Evolutionary conservation across 2,113 vertebrate genomes (phyloP).

Genomic region (Pseudorhombus dupliciocellatus): DNA sequence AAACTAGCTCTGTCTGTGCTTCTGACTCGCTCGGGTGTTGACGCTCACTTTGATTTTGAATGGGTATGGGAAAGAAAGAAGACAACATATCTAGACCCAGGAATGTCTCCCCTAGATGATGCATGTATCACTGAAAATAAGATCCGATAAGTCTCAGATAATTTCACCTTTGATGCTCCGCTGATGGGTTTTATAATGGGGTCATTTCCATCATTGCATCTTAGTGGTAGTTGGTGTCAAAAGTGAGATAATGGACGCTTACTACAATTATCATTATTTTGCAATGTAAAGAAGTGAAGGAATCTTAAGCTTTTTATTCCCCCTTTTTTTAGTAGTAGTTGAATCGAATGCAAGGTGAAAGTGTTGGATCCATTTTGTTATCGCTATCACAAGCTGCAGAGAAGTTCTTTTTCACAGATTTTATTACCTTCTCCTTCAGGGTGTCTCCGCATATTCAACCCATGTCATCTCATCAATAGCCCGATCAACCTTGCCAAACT

Average conservation of each 20-base stretch:
- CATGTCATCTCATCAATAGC: conserved; percentile 34
- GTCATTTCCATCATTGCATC: conserved; percentile 13
- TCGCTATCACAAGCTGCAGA: background rate
- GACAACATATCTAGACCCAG: conserved; percentile 6
- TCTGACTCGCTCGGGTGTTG: conserved; percentile 11
- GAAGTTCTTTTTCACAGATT: background rate
- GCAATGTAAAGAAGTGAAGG: no score
- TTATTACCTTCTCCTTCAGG: background rate
- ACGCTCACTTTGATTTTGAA: conserved; percentile 22
- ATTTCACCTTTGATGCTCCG: conserved; percentile 23
- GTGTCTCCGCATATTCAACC: conserved; percentile 12
- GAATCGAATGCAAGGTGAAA: background rate
- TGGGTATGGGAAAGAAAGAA: conserved; percentile 7
- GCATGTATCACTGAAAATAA: conserved; percentile 18
- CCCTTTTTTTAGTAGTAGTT: no score
- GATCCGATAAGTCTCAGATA: conserved; percentile 38
- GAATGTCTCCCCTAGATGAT: background rate
- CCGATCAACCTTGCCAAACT: conserved; percentile 35
- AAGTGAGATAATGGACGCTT: background rate
- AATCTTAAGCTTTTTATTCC: no score
- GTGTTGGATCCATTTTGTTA: background rate
- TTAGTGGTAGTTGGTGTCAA: conserved; percentile 5
- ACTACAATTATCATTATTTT: no score
- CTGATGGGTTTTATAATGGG: conserved; percentile 14
- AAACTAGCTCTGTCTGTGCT: conserved; percentile 34